Evolutionary conservation across 2,113 vertebrate genomes (phyloP).

Genomic region (Nestor notabilis): DNA sequence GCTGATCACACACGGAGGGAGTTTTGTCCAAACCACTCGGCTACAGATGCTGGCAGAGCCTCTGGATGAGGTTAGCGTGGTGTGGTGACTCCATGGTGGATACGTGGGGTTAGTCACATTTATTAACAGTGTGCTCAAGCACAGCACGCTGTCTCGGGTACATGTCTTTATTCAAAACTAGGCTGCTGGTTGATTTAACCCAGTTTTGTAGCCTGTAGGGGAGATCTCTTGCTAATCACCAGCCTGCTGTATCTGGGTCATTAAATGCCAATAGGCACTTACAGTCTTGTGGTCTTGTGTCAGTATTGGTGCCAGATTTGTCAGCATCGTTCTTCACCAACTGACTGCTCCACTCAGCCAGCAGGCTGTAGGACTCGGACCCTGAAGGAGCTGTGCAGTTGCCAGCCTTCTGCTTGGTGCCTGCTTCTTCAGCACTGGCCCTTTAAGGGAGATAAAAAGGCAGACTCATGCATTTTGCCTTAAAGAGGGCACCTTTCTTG

Average conservation of each 20-base stretch:
- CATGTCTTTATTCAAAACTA: neutral
- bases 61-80: neutral
- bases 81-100: neutral
- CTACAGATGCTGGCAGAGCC: neutral
- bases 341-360: neutral
- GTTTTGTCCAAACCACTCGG: neutral
- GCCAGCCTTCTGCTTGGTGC: neutral
- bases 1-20: neutral
- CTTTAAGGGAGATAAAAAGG: neutral
- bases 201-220: conserved; percentile 18
- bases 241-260: conserved; percentile 31
- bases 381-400: neutral
- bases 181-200: conserved; percentile 45
- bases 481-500: neutral
- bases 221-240: conserved; percentile 2
- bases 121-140: neutral
- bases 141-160: neutral
- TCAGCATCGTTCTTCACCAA: fast-evolving
- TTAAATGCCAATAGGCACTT: neutral
- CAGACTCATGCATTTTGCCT: neutral
- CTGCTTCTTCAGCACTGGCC: neutral
- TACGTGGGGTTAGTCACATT: neutral
- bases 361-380: neutral
- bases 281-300: fast-evolving
- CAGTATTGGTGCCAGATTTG: neutral